Base-by-base conservation (phyloP, 2,113 vertebrate genomes). In the Atlantisia rogersi region DNA sequence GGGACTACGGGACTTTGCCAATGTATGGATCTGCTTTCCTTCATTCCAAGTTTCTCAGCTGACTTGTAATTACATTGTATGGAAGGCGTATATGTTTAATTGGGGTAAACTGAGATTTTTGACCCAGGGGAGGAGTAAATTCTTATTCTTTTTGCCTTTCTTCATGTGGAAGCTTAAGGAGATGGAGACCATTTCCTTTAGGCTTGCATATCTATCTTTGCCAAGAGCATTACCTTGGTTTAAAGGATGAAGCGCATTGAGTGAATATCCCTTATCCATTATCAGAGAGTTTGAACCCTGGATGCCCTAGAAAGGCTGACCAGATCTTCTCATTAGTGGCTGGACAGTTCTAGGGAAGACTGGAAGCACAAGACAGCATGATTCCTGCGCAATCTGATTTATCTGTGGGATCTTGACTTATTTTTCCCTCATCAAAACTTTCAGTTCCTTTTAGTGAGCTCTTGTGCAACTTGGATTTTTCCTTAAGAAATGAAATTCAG, bases 11-110 rank as follows among this genome's bases (percentile, higher is more conserved):
- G 53, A 89, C 75, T 89, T 97, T 91, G 74, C 92, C 91, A 67
- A 15, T 83, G 87, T 82, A 97, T 94, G 82, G 94, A 97, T 96
- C 97, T 97, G 95, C 71, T 97, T 97, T 95, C 91, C 68, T 93
- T 97, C 93, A 95, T 94, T 96, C 86, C 74, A 89, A 60, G 77
- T 96, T 97, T 97, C 94, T 93, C 94, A 93, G 74, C 91, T 96
- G 95, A 92, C 88, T 94, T 85, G 77, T 94, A 96, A 95, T 97
- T 95, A 85, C 64, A 42, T 62, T 84, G 56, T 63, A 65, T 87
- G 82, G 52, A 95, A 95, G 53, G 29, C 67, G 73, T 82, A 75
- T 87, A 67, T 78, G 64, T 81, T 95, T 97, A 94, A 82, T 84
- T 70, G 67, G 29, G 60, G 58, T 86, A 82, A 91, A 92, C 25